These are phyloP conservation scores for Drosophila tani DNA, from an alignment of 1,140 invertebrate species.

Conservation along the genomic window DNA sequence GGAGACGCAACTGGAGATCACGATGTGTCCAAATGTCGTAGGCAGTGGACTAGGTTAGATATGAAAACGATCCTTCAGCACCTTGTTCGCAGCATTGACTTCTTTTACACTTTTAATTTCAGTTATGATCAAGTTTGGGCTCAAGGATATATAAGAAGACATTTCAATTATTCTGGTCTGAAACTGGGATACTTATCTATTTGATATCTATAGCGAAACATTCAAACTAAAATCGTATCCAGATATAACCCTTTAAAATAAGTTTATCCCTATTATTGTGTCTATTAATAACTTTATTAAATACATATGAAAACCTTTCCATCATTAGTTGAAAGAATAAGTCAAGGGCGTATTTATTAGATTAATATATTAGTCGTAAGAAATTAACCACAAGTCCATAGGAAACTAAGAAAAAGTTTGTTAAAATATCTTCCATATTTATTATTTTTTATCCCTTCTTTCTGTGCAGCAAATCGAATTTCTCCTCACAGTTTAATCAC, in stretches of 20 bases:
- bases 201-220: too few species aligned
- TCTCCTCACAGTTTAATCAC: conserved; percentile 1
- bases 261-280: too few species aligned
- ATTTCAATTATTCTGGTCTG: background rate
- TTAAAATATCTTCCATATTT: background rate
- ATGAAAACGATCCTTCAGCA: background rate
- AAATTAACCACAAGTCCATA: too few species aligned
- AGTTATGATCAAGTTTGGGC: conserved; percentile 52
- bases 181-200: too few species aligned
- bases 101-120: background rate
- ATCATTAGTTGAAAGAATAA: too few species aligned
- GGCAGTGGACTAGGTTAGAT: conserved; percentile 42
- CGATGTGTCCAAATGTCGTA: conserved; percentile 53
- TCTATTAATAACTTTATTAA: too few species aligned
- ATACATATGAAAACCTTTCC: too few species aligned
- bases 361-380: too few species aligned
- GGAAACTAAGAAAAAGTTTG: too few species aligned
- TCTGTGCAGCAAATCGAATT: background rate
- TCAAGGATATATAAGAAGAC: background rate
- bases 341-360: too few species aligned
- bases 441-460: background rate
- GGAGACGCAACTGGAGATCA: conserved; percentile 17
- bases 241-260: too few species aligned
- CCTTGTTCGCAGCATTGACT: background rate
- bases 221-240: too few species aligned